Conservation (phyloP, 2,888 invertebrate genomes). For the Parnassius mnemosyne region DNA sequence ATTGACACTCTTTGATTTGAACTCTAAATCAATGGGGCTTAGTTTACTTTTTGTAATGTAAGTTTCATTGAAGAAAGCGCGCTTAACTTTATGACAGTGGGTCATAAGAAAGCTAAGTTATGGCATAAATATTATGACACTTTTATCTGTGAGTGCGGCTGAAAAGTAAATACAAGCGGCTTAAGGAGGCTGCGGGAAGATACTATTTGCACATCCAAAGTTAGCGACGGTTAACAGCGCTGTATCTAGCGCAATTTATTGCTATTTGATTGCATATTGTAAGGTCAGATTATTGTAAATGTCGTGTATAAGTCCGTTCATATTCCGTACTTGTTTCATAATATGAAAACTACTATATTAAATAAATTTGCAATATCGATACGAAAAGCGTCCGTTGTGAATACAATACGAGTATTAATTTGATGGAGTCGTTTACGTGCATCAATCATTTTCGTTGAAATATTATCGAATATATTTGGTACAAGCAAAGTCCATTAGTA, state of each 20-base stretch:
- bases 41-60: conserved; percentile 48
- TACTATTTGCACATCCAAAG: conserved; percentile 49
- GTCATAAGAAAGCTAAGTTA: conserved; percentile 76
- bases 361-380: conserved; percentile 24
- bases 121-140: conserved; percentile 78
- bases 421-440: conserved; percentile 35
- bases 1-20: conserved; percentile 47
- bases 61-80: conserved; percentile 54
- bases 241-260: conserved; percentile 47
- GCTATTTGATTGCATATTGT: conserved; percentile 51
- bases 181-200: conserved; percentile 46
- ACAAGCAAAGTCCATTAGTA: conserved; percentile 70
- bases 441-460: conserved; percentile 58
- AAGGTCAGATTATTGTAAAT: conserved; percentile 46
- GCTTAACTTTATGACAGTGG: conserved; percentile 69
- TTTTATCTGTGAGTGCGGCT: conserved; percentile 71
- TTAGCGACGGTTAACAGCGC: conserved; percentile 39
- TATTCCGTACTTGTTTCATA: conserved; percentile 23
- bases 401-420: conserved; percentile 36
- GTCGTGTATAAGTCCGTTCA: conserved; percentile 30
- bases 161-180: conserved; percentile 69
- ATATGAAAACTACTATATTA: conserved; percentile 9
- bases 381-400: conserved; percentile 31
- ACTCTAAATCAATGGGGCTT: conserved; percentile 53
- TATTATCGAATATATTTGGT: conserved; percentile 47